Evolutionary conservation across 2,888 invertebrate species (phyloP), one percentile per base, ranked within the genome.

Genomic region (Agrotis ipsilon): DNA sequence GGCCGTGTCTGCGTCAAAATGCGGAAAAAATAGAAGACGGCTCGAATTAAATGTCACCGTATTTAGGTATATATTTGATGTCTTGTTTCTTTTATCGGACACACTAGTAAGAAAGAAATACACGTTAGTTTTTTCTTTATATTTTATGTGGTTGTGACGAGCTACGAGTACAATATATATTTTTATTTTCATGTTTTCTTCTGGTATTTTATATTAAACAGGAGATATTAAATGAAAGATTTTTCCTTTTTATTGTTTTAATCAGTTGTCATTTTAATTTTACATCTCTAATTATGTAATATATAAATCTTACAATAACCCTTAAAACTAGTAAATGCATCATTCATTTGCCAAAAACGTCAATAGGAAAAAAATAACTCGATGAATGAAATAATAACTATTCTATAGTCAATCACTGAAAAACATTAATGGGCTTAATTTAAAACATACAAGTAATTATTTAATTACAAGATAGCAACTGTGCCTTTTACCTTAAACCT

Each of bases 261-360:
- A 61, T 71, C 49, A 75, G n/a, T 62, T 71, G 46, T 48, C 63
- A 24, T 72, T 74, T 59, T 57, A 16, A 75, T 66, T 75, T 70
- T 78, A 72, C 63, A 82, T 69, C 51, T 65, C 21, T 61, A 79
- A 62, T 55, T 57, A 69, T 52, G 5, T 11, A 6, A 0, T 27
- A 27, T 1, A 9, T 32, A 13, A 69, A 55, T 32, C 55, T 73
- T 80, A 45, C n/a, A 66, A 6, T 45, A 61, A 27, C 13, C 3
- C 9, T 52, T 69, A 72, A n/a, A 64, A 52, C 61, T 82, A 82
- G 19, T 85, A 85, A 86, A 86, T 86, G 82, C 84, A 75, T 60
- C 21, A 63, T 71, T 60, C 1, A 49, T 69, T 68, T 67, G n/a
- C 57, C 16, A 71, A 24, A 52, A 45, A 75, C 52, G 62, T 78